These are phyloP conservation scores for Acrobasis suavella DNA, from an alignment of 2,888 invertebrate genomes.

Conservation along the genomic window DNA sequence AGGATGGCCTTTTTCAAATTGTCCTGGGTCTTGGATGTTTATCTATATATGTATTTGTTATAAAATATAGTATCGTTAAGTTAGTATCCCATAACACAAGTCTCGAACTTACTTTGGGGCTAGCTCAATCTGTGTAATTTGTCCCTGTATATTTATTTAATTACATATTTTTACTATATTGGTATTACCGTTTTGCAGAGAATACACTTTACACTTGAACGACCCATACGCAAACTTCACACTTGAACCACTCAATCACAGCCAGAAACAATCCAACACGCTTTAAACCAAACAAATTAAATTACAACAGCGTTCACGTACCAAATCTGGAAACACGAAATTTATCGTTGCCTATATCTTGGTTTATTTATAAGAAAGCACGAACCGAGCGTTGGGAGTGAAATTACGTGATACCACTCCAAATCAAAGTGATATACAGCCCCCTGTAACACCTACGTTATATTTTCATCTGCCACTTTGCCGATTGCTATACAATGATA, in stretches of 20 bases:
- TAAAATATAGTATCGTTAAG: too few relatives aligned
- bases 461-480: slow-evolving; percentile 45
- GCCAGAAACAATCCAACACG: slow-evolving; percentile 54
- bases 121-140: too few relatives aligned
- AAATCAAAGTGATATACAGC: slow-evolving; percentile 77
- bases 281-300: slow-evolving; percentile 74
- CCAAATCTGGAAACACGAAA: slow-evolving; percentile 69
- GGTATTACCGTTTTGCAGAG: background rate
- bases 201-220: background rate
- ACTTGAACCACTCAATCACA: slow-evolving; percentile 50
- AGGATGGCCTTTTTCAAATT: too few relatives aligned
- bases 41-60: too few relatives aligned
- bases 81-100: too few relatives aligned
- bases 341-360: slow-evolving; percentile 79
- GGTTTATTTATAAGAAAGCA: slow-evolving; percentile 81
- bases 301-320: slow-evolving; percentile 69
- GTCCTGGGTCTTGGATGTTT: too few relatives aligned
- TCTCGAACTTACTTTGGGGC: too few relatives aligned
- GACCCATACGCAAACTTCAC: slow-evolving; percentile 27
- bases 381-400: slow-evolving; percentile 69
- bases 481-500: slow-evolving; percentile 36
- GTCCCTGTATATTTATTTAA: too few relatives aligned
- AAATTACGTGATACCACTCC: slow-evolving; percentile 82
- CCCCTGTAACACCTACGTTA: slow-evolving; percentile 31
- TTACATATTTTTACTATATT: too few relatives aligned